A percentile compares a stretch with the other conserved stretches of the same genome.
Conservation (phyloP, 1,140 invertebrate species). For the Neelides sp. region DNA sequence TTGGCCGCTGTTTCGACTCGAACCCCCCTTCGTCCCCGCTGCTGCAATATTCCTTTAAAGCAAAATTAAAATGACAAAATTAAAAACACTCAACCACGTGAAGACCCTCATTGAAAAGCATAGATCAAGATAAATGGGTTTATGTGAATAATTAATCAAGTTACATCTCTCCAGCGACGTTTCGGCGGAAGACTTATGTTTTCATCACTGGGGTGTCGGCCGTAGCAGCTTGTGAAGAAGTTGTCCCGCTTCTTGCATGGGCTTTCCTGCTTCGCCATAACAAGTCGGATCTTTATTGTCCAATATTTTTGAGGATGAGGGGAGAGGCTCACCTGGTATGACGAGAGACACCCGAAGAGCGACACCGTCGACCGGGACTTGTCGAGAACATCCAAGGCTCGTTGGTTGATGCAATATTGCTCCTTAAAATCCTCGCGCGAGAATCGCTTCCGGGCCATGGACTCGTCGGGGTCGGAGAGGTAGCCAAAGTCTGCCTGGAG, state of each 20-base stretch:
- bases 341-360: slow-evolving; percentile 74
- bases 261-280: slow-evolving; percentile 30
- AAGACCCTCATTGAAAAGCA: slow-evolving; percentile 11
- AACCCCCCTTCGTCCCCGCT: slow-evolving; percentile 25
- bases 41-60: background rate
- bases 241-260: slow-evolving; percentile 35
- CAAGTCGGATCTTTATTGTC: background rate
- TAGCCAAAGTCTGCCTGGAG: no score
- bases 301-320: background rate
- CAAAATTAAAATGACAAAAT: background rate
- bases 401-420: slow-evolving; percentile 83
- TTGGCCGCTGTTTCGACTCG: slow-evolving; percentile 4
- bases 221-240: slow-evolving; percentile 35
- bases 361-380: slow-evolving; percentile 47
- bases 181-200: slow-evolving; percentile 8
- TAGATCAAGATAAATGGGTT: background rate
- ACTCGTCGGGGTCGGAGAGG: slow-evolving; percentile 34
- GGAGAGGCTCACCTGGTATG: slow-evolving; percentile 42
- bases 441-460: slow-evolving; percentile 35
- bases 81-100: slow-evolving; percentile 1
- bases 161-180: background rate
- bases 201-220: slow-evolving; percentile 31
- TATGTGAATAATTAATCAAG: background rate
- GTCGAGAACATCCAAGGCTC: slow-evolving; percentile 73
- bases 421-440: slow-evolving; percentile 76